Base-by-base conservation (phyloP, 2,888 invertebrate species). In the Eilema griseolum region DNA sequence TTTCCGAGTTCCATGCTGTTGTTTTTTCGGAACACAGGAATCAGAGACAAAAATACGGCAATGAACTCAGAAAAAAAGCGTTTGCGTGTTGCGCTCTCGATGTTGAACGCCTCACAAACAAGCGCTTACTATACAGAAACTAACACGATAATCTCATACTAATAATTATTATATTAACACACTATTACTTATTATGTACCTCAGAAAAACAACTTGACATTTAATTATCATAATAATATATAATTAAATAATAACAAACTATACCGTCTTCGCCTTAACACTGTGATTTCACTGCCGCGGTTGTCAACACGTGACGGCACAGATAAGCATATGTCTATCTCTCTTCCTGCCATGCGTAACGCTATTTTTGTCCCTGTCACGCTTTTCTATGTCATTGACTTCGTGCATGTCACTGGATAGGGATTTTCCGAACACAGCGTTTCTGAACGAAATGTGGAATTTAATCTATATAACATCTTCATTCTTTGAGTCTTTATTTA, bases 241-340 rank as follows among this genome's bases (percentile, higher is more conserved):
- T 59, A 16, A 66, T 66, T 66, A 26, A 66, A 66, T 60, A 41
- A 41, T 41, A 46, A 52, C 14, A n/a, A 61, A 61, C 1, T 23
- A 63, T 64, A 59, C 31, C 14, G 73, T 74, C 84, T 74, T 85
- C 86, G 80, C 88, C 91, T 91, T 92, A 91, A 81, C 57, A 76
- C 62, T 70, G 76, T 82, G 88, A 90, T 92, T 92, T 92, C 92
- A 91, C 91, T 92, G 83, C 80, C 84, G 81, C 83, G 85, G 85
- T 83, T 83, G 76, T 67, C 61, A 69, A 82, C 82, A 84, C 80
- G 85, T 85, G 82, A 84, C 83, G 76, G 76, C 70, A 85, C 85
- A 82, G 77, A 86, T 82, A 87, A 85, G 87, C 80, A 83, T 83
- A 79, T 67, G 59, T 24, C 76, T 71, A 74, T 86, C 89, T 83